These are phyloP conservation scores for Manis javanica DNA, from an alignment of 2,797 vertebrate species.

Conservation along the genomic window DNA sequence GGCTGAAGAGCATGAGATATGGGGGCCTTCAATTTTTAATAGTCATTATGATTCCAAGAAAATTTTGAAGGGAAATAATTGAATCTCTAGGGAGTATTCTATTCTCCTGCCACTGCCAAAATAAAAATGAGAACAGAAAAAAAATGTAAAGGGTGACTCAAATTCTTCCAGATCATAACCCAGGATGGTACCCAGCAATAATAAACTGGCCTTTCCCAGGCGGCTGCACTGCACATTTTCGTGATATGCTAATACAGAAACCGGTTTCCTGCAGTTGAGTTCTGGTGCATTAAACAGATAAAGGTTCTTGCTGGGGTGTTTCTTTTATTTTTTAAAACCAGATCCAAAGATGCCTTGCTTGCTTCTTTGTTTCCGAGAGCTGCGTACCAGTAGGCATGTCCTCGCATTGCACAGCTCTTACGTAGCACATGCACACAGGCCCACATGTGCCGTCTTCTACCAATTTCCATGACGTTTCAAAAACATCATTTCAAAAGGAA, in stretches of 20 bases:
- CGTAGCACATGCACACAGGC: rapidly evolving
- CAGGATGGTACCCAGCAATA: constrained; percentile 72
- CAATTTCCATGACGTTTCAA: not conserved
- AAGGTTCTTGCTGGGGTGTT: constrained; percentile 66
- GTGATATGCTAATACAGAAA: constrained; percentile 69
- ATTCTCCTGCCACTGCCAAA: constrained; percentile 76
- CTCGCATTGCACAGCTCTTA: not conserved
- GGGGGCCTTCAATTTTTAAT: constrained; percentile 84
- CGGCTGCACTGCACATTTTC: constrained; percentile 63
- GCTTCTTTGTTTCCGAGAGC: constrained; percentile 70
- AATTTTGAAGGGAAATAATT: constrained; percentile 84
- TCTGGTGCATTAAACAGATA: constrained; percentile 81
- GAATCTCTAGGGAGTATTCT: constrained; percentile 76
- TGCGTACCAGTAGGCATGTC: not conserved
- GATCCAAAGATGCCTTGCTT: constrained; percentile 58
- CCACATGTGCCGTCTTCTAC: too few species aligned
- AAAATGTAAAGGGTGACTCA: constrained; percentile 68
- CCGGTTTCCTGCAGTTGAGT: constrained; percentile 56
- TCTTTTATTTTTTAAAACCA: constrained; percentile 40
- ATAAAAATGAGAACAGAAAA: constrained; percentile 53
- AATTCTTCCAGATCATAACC: constrained; percentile 81
- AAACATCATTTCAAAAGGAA: not conserved
- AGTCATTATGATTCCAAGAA: constrained; percentile 82
- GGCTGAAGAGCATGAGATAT: constrained; percentile 83
- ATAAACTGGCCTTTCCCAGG: constrained; percentile 58